These are phyloP conservation scores for Alosa sapidissima DNA, from an alignment of 2,797 vertebrate species.

Conservation along the genomic window DNA sequence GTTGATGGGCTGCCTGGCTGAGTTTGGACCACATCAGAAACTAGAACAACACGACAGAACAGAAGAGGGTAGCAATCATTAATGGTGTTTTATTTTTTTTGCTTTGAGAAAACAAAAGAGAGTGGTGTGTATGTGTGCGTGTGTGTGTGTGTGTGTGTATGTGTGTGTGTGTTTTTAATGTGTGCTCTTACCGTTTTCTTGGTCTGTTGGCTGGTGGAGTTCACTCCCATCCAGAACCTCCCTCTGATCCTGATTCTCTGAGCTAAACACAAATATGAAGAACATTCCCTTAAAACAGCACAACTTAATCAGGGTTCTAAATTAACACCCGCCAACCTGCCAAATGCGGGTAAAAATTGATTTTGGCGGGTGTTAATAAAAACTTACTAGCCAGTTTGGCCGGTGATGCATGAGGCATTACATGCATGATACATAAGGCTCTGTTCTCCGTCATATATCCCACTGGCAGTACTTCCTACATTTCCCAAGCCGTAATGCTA, in stretches of 20 bases:
- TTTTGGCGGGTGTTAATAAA: no score
- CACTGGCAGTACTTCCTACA: no score
- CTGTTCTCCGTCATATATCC: no score
- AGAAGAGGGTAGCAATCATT: neutral
- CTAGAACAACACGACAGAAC: slow-evolving; percentile 9
- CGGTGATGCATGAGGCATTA: no score
- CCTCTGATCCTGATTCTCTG: slow-evolving; percentile 53
- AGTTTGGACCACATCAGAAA: slow-evolving; percentile 33
- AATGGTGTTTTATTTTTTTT: neutral
- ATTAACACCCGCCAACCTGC: no score
- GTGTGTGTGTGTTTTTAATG: slow-evolving; percentile 5
- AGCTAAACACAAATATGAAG: slow-evolving; percentile 49
- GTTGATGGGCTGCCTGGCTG: slow-evolving; percentile 38
- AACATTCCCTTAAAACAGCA: neutral
- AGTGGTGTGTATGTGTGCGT: neutral
- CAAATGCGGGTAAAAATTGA: no score
- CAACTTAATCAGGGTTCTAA: neutral
- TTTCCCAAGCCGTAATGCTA: no score
- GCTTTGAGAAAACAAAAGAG: no score
- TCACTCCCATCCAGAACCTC: slow-evolving; percentile 51
- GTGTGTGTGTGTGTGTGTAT: slow-evolving; percentile 2
- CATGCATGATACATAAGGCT: no score
- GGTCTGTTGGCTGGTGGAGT: slow-evolving; percentile 49
- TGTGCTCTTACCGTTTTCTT: slow-evolving; percentile 53
- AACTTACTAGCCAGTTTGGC: no score